A percentile compares a stretch with the other conserved stretches of the same genome.
phyloP scores from a whole-genome alignment of 2,797 vertebrate genomes.

The Trematomus bernacchii region DNA sequence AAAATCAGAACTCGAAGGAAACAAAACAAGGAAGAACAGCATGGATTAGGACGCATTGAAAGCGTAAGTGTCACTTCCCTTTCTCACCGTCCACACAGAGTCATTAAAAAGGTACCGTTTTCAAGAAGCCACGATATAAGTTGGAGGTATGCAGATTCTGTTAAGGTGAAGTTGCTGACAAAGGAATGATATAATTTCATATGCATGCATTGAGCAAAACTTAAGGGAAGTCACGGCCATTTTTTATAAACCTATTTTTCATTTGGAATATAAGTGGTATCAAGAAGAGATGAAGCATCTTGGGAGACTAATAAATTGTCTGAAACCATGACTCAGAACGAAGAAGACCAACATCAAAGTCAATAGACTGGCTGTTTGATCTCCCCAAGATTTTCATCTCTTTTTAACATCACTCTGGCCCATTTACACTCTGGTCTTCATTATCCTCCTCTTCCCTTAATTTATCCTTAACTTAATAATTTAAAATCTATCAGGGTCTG shows the following conservation, averaged over 20 bases:
- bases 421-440: conserved; percentile 81
- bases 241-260: conserved; percentile 2
- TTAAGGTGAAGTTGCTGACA: neutral
- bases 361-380: conserved; percentile 75
- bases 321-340: conserved; percentile 71
- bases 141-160: neutral
- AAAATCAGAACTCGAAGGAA: conserved; percentile 36
- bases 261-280: conserved; percentile 66
- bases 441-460: conserved; percentile 74
- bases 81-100: neutral
- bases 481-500: conserved; percentile 65
- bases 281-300: conserved; percentile 63
- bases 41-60: conserved; percentile 1
- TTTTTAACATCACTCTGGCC: conserved; percentile 74
- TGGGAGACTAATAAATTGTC: conserved; percentile 80
- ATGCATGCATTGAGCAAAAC: conserved; percentile 1
- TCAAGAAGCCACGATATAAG: neutral
- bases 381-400: conserved; percentile 69
- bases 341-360: conserved; percentile 83
- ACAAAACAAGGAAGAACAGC: conserved; percentile 45
- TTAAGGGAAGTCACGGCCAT: neutral
- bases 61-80: conserved; percentile 9
- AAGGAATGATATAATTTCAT: neutral
- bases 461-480: conserved; percentile 49
- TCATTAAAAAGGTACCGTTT: neutral